These are phyloP conservation scores for Eupithecia centaureata DNA, from an alignment of 2,888 invertebrate genomes.

Conservation along the genomic window DNA sequence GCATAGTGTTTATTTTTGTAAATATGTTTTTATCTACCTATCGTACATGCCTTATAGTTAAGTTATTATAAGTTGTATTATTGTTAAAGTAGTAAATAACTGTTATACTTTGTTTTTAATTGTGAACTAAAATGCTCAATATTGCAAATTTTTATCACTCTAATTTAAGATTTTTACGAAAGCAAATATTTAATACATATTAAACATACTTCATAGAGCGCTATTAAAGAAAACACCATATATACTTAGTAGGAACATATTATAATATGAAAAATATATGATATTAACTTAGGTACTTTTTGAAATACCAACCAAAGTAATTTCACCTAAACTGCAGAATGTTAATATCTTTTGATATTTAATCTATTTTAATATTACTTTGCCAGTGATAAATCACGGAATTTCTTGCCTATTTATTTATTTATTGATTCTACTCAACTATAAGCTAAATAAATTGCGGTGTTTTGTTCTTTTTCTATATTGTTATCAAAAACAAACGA, in stretches of 20 bases:
- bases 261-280: too few species aligned
- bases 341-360: background rate
- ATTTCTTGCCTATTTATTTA: constrained; percentile 17
- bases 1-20: background rate
- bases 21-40: background rate
- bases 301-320: too few species aligned
- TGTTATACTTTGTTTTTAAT: background rate
- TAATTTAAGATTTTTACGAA: background rate
- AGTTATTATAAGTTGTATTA: constrained; percentile 5
- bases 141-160: background rate
- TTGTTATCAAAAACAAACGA: background rate
- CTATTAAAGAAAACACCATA: background rate
- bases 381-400: constrained; percentile 15
- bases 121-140: background rate
- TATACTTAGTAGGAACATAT: background rate
- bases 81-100: background rate
- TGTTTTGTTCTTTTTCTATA: background rate
- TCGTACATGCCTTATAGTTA: constrained; percentile 4
- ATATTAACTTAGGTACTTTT: too few species aligned
- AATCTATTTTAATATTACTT: background rate
- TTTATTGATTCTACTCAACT: background rate
- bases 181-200: background rate
- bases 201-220: background rate
- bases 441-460: background rate
- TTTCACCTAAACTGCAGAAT: background rate